Base-by-base conservation (phyloP, 2,797 vertebrate genomes). In the Epinephelus malabaricus region DNA sequence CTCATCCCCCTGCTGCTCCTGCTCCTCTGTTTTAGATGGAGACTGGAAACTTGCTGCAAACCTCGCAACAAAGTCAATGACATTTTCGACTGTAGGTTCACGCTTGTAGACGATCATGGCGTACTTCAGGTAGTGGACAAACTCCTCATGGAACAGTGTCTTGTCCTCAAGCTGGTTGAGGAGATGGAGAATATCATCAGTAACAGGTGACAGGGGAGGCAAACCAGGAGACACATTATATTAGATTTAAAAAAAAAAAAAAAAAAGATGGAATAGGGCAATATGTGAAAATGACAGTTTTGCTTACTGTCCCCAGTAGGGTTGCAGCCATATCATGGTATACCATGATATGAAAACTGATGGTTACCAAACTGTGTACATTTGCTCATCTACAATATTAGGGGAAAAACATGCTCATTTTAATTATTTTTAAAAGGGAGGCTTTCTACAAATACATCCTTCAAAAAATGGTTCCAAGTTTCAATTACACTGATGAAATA, bases 41-140 rank as follows among this genome's bases (percentile, higher is more conserved):
- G 94, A 78, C 87, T 95, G 96, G 88, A 99, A 97, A 12, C 97
- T 97, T 47, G 96, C 94, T 10, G 96, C 94, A 75, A 99, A 99
- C 86, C 92, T 97, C 1, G 96, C 96, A 0, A 93, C 97, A 88
- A 99, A 99, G 78, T 98, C 95, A 0, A 98, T 96, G 60, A 98
- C 93, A 38, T 96, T 95, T 88, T 99, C 98, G 68, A 98, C 97
- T 0, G 95, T 88, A 0, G 97, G 96, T 68, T 99, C 98, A 2
- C 98, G 95, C 76, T 95, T 98, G 93, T 98, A 98, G 70, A 99
- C 91, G 30, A 98, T 95, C 96, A 99, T 95, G 5, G 96, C 97
- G 2, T 97, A 97, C 73, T 98, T 98, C 68, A 99, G 90, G 82
- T 94, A 97, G 83, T 96, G 93, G 72, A 97, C 38, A 83, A 99